Evolutionary conservation across 2,888 invertebrate species (phyloP).

Genomic region (Cataglyphis altisquamis): DNA sequence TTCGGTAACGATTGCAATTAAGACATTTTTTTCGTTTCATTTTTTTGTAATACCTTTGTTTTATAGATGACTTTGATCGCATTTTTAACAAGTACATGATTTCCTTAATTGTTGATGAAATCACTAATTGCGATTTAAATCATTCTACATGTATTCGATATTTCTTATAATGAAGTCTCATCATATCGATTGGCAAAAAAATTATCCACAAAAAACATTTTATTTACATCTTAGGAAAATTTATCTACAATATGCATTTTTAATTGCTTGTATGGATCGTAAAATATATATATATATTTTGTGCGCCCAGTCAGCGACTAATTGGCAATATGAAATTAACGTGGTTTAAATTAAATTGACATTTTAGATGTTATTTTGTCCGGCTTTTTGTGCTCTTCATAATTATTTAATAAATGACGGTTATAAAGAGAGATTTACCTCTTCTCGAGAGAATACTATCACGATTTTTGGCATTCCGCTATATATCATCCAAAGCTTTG

Average conservation of each 20-base stretch:
- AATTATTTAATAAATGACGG: slow-evolving; percentile 25
- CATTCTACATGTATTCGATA: background rate
- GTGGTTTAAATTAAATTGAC: slow-evolving; percentile 33
- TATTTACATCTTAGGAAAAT: background rate
- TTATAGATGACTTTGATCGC: background rate
- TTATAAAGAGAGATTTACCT: background rate
- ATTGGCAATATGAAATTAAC: slow-evolving; percentile 38
- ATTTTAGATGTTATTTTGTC: slow-evolving; percentile 29
- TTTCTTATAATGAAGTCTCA: background rate
- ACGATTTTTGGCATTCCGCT: slow-evolving; percentile 23
- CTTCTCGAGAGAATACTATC: background rate
- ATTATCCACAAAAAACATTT: slow-evolving; percentile 20
- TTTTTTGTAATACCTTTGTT: slow-evolving; percentile 14
- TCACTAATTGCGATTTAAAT: slow-evolving; percentile 10
- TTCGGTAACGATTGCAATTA: slow-evolving; percentile 53
- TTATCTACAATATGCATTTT: slow-evolving; percentile 14
- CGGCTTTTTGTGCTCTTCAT: background rate
- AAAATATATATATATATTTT: background rate
- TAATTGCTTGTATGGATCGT: too few relatives aligned
- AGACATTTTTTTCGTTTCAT: slow-evolving; percentile 43
- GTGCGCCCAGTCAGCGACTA: slow-evolving; percentile 1
- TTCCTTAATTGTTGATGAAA: background rate
- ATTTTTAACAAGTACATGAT: background rate
- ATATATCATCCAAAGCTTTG: slow-evolving; percentile 20
- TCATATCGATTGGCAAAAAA: background rate